phyloP scores from a whole-genome alignment of 2,797 vertebrate genomes.

The Lateolabrax maculatus region DNA sequence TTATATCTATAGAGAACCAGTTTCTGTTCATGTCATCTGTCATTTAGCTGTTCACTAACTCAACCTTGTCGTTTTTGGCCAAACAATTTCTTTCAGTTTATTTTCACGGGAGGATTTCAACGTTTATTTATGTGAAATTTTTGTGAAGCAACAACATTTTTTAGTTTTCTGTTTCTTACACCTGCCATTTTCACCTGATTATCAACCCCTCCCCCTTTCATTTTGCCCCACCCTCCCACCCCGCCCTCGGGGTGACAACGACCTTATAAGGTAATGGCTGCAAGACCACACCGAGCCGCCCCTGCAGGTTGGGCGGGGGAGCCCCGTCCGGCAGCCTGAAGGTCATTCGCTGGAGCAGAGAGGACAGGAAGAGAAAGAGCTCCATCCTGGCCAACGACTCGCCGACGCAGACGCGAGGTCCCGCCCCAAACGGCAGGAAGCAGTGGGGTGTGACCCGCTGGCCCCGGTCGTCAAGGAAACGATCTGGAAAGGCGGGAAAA shows the following conservation, averaged over 20 bases:
- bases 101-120: not conserved
- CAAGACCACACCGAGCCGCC: constrained; percentile 83
- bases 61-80: not conserved
- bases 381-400: constrained; percentile 85
- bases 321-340: constrained; percentile 72
- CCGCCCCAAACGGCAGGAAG: constrained; percentile 87
- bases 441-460: constrained; percentile 69
- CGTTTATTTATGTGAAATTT: not conserved
- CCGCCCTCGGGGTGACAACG: constrained; percentile 59
- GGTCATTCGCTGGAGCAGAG: constrained; percentile 84
- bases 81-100: not conserved
- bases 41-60: not conserved
- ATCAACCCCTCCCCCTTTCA: not conserved
- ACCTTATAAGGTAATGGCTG: constrained; percentile 82
- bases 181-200: not conserved
- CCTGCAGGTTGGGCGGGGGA: constrained; percentile 81
- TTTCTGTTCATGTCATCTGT: not conserved
- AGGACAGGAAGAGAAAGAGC: constrained; percentile 86
- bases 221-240: constrained; percentile 53
- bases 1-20: not conserved
- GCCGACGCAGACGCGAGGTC: constrained; percentile 86
- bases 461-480: constrained; percentile 83
- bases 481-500: constrained; percentile 64
- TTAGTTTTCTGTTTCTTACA: not conserved
- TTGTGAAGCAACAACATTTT: rapidly evolving